Evolutionary conservation across 2,797 vertebrate species (phyloP), one percentile per base, ranked within the genome.

Genomic region (Discoglossus pictus): DNA sequence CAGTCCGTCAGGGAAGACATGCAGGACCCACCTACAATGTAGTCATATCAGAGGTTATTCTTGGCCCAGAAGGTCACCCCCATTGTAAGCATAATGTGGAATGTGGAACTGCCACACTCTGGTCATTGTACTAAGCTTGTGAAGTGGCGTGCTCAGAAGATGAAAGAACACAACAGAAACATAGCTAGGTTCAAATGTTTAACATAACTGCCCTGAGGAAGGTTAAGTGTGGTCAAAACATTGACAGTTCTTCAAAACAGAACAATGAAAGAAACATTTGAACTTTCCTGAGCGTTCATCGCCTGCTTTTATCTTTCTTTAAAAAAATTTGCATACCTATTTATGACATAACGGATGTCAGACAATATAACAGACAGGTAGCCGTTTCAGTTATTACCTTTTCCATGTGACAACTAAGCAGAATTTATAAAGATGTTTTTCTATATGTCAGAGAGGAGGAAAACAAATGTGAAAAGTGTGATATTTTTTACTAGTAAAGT

Each of bases 151-250:
- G 4, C 23, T 36, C 13, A 39, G 16, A 53, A 55, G 56, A 54
- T 66, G 40, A 68, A 73, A 73, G 59, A 36, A 36, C 39, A 5
- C 13, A 17, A 38, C 39, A 25, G 27, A 60, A 59, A 68, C 55
- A 7, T 34, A 17, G 25, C 11, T 38, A 48, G 43, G 35, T 63
- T 63, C 52, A 63, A 46, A 43, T 70, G 67, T 58, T 63, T 63
- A 6, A 50, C 59, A 63, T 63, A 40, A 63, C 54, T 70, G 48
- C 60, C 60, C 43, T 18, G 24, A 34, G 59, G 51, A 56, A 27
- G 34, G 31, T 12, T 34, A 62, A 69, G 17, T 69, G 59, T 56
- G 67, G 58, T 55, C 60, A 62, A 25, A 56, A 40, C 39, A 36
- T 24, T 52, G 38, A 60, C 46, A 44, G 39, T 46, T 65, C 43